phyloP scores from a whole-genome alignment of 2,797 vertebrate species.

The Loriculus beryllinus region DNA sequence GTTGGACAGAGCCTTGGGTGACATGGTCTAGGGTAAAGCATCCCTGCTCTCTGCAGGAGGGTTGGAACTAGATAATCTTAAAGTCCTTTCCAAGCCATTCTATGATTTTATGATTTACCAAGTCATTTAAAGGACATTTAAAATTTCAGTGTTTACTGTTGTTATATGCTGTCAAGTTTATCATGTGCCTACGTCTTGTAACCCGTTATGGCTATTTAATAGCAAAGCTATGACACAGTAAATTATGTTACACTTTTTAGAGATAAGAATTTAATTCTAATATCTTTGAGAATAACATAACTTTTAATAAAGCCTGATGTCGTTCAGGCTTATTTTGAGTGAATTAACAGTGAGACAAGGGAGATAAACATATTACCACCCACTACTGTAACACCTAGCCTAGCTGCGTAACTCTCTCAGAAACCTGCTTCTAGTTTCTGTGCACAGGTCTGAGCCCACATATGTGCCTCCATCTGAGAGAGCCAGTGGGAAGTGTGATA shows the following conservation, averaged over 20 bases:
- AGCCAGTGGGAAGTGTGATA: slow-evolving; percentile 37
- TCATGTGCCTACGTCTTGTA: accelerated
- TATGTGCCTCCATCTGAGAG: background rate
- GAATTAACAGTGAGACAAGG: background rate
- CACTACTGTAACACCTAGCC: background rate
- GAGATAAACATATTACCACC: background rate
- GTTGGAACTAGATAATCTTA: background rate
- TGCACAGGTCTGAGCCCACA: background rate
- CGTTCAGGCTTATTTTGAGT: background rate
- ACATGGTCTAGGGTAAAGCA: background rate
- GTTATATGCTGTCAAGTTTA: background rate
- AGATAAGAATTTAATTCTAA: background rate
- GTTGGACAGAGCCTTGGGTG: background rate
- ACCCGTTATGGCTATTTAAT: background rate
- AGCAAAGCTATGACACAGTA: background rate
- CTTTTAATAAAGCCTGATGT: background rate
- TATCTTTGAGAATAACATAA: background rate
- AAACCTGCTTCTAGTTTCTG: background rate
- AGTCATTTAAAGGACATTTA: background rate
- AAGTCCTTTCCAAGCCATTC: background rate
- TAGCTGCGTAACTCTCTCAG: background rate
- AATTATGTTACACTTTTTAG: background rate
- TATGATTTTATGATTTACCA: background rate
- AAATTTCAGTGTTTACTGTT: background rate
- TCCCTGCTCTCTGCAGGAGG: background rate